Evolutionary conservation across 1,140 invertebrate genomes (phyloP), one percentile per base, ranked within the genome.

Genomic region (Drosophila truncata): DNA sequence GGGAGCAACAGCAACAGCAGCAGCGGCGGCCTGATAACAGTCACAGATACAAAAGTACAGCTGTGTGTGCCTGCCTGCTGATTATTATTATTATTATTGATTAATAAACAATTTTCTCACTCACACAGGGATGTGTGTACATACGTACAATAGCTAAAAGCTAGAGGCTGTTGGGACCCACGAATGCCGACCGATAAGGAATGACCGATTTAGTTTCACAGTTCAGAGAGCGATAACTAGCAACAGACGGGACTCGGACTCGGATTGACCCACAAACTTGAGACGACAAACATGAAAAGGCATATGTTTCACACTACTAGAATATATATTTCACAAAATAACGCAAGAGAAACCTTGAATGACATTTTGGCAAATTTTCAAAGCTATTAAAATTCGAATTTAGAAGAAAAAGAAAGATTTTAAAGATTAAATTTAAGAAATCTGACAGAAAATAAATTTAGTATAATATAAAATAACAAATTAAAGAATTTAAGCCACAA

Each of bases 71-170:
- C 46, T 50, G 41, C 39, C 60, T 42, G 39, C 33, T 50, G 58
- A 75, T 59, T 77, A 79, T 78, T 82, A 65, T 54, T 81, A 79
- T 78, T 81, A 79, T 78, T 82, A 79, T 85, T 86, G 83, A 87
- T 87, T 86, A 79, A 79, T 87, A 82, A 79, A 83, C 83, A 72
- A 87, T 80, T 86, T 87, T 82, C 79, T 73, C 83, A 87, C 76
- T 72, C 37, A 64, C 57, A 76, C 74, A 27, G 20, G 14, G 25
- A 37, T n/a, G 33, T 33, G 31, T 33, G 29, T 27, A 6, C n/a
- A 20, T 50, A 49, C 8, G 2, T 50, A 49, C 25, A 37, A 37
- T 49, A 31, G 31, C 25, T 35, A 9, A 44, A 39, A 4, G 41
- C 55, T 37, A 59, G 52, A 69, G 54, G 74, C 63, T 77, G 39